Percentiles rank a stretch among this genome's conserved stretches.
phyloP scores from a whole-genome alignment of 2,888 invertebrate genomes.

The Aricia artaxerxes region DNA sequence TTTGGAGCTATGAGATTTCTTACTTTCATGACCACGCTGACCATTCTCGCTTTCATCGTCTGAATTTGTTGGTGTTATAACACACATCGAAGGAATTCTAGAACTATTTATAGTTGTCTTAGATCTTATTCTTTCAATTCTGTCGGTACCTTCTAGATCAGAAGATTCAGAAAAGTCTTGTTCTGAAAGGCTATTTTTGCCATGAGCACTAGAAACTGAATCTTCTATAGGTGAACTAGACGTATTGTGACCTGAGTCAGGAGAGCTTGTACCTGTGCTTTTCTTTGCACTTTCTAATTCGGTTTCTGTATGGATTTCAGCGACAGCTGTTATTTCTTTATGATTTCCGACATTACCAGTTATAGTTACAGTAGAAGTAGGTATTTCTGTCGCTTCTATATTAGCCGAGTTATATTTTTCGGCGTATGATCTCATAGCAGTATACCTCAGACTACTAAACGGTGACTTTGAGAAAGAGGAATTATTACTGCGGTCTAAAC shows the following conservation, averaged over 20 bases:
- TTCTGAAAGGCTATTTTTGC: conserved; percentile 86
- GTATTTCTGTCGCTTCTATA: conserved; percentile 61
- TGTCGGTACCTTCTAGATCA: conserved; percentile 92
- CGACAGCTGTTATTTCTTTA: conserved; percentile 81
- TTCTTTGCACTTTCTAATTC: conserved; percentile 74
- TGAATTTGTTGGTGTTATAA: conserved; percentile 92
- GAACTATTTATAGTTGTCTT: conserved; percentile 93
- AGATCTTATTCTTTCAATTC: conserved; percentile 90
- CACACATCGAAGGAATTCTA: conserved; percentile 95
- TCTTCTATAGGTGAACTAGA: conserved; percentile 89
- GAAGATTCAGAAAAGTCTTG: conserved; percentile 93
- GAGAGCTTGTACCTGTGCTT: conserved; percentile 85
- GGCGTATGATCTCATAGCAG: conserved; percentile 58
- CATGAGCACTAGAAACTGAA: conserved; percentile 86
- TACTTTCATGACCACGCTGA: conserved; percentile 62
- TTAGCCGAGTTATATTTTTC: conserved; percentile 68
- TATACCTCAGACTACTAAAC: conserved; percentile 67
- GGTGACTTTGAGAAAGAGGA: conserved; percentile 68
- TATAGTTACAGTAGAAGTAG: conserved; percentile 64
- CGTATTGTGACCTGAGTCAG: conserved; percentile 90
- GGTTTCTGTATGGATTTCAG: conserved; percentile 76
- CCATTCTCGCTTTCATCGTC: conserved; percentile 88
- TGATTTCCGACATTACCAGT: conserved; percentile 67
- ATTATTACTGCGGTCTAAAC: conserved; percentile 77
- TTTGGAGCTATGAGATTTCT: conserved; percentile 49